Base-by-base conservation (phyloP, 2,797 vertebrate genomes). In the Notoglanidium macrostoma region DNA sequence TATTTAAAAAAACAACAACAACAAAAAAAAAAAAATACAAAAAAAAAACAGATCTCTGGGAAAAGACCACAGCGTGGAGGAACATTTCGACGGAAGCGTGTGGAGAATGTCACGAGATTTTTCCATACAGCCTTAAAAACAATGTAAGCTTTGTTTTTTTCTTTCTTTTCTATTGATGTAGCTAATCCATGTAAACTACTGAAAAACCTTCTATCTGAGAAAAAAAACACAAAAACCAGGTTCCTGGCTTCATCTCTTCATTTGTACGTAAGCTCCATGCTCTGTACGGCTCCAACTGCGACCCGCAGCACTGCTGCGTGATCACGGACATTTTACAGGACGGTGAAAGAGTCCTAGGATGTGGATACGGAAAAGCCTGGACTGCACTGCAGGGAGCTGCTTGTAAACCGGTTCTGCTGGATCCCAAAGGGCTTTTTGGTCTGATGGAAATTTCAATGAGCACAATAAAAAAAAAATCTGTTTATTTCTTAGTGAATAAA, bases 391-490 rank as follows among this genome's bases (percentile, higher is more conserved):
- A 1, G 44, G 14, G 35, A 40, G 14, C 2, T 26, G 54, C 51
- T 85, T 85, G 84, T 86, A 63, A 79, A 55, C 51, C 76, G 83
- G 61, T 86, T 85, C 77, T 81, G 88, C 54, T 89, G 90, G 89
- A 90, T 90, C 92, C 93, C 49, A 82, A 91, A 91, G 88, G 90
- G 90, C 89, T 92, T 90, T 88, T 73, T 82, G 88, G 90, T 92
- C 90, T 95, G 94, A 94, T 92, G 92, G 94, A 93, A 92, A 94
- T 95, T 91, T 89, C 93, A 95, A 96, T 95, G 95, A 96, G 96
- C 96, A 96, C 96, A 96, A 96, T 96, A 96, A 96, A 90, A 88
- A 88, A 92, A 93, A 91, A 92, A 65, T 5, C 87, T 93, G 94
- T 94, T 92, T 93, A 93, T 94, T 93, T 89, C 91, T 87, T 88